These are phyloP conservation scores for Ophraella communa DNA, from an alignment of 2,888 invertebrate species.

Conservation along the genomic window DNA sequence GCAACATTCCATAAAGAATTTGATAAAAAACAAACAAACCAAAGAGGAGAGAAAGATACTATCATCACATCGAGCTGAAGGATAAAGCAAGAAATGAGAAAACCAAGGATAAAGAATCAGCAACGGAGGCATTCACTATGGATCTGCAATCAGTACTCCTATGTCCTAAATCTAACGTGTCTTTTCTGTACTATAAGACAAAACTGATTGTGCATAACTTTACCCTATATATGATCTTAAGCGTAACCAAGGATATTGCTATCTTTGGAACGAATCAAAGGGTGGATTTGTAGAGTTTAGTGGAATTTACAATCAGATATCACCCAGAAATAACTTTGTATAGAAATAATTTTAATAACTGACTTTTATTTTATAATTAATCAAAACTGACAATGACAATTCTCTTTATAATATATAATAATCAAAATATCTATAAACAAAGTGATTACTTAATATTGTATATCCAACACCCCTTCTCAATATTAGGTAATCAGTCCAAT, in stretches of 20 bases:
- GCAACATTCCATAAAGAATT: conserved; percentile 22
- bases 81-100: conserved; percentile 22
- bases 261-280: conserved; percentile 28
- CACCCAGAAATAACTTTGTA: too few relatives aligned
- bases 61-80: conserved; percentile 24
- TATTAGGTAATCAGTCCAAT: too few relatives aligned
- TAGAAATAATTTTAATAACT: too few relatives aligned
- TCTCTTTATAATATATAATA: too few relatives aligned
- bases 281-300: too few relatives aligned
- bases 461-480: too few relatives aligned
- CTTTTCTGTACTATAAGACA: conserved; percentile 30
- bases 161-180: conserved; percentile 27
- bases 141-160: conserved; percentile 26
- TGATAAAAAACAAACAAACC: conserved; percentile 21
- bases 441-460: too few relatives aligned
- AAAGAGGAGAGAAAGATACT: conserved; percentile 27
- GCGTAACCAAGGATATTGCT: conserved; percentile 19
- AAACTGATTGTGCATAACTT: conserved; percentile 30
- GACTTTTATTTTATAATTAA: too few relatives aligned
- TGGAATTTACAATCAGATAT: too few relatives aligned
- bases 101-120: conserved; percentile 21
- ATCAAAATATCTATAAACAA: too few relatives aligned
- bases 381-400: too few relatives aligned
- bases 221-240: conserved; percentile 20
- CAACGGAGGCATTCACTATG: conserved; percentile 14